Conservation (phyloP, 2,797 vertebrate species). For the Sebastes kiyomatsui region DNA sequence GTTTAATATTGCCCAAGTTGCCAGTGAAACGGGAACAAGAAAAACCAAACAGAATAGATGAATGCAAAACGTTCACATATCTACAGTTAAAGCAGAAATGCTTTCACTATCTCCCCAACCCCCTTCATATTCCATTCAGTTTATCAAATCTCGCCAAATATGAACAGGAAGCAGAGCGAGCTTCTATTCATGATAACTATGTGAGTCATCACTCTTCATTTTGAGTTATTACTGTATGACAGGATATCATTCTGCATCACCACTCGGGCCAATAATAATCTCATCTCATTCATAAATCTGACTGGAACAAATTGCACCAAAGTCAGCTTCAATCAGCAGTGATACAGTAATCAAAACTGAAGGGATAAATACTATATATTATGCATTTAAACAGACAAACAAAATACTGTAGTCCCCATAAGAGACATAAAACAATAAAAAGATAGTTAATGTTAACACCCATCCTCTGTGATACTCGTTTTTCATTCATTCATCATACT, state of each 20-base stretch:
- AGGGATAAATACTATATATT: conserved; percentile 40
- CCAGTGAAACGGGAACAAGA: background rate
- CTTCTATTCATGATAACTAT: conserved; percentile 60
- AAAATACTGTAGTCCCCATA: conserved; percentile 7
- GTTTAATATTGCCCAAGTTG: conserved; percentile 1
- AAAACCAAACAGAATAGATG: background rate
- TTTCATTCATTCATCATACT: background rate
- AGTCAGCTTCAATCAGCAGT: conserved; percentile 57
- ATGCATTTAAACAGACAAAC: conserved; percentile 12
- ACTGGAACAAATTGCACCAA: conserved; percentile 67
- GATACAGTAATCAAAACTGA: conserved; percentile 48
- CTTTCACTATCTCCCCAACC: conserved; percentile 8
- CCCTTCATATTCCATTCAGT: conserved; percentile 38
- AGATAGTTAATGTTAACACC: background rate
- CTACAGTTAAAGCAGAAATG: conserved; percentile 13
- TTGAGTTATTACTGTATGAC: conserved; percentile 63
- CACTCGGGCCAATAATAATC: conserved; percentile 70
- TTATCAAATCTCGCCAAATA: conserved; percentile 60
- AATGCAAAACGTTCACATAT: conserved; percentile 18
- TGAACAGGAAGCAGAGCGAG: conserved; percentile 66
- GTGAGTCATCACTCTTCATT: conserved; percentile 71
- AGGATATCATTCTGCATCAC: conserved; percentile 68
- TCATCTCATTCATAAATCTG: conserved; percentile 59
- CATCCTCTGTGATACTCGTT: background rate
- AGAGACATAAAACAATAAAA: background rate